These are phyloP conservation scores for Parambassis ranga DNA, from an alignment of 2,797 vertebrate species.

Conservation along the genomic window DNA sequence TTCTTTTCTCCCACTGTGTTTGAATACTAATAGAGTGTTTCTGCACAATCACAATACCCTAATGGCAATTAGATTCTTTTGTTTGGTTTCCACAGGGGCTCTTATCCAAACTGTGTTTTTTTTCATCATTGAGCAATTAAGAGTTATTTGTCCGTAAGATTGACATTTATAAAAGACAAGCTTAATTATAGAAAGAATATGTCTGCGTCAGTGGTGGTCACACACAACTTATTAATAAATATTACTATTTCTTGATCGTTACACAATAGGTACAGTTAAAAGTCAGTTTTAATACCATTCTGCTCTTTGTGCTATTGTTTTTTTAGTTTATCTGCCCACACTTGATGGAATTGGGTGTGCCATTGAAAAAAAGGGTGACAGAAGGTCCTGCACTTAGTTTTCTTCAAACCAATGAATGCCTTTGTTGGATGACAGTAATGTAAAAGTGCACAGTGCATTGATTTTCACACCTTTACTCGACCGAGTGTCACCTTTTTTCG, in stretches of 20 bases:
- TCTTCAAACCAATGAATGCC: neutral
- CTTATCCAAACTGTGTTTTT: conserved; percentile 74
- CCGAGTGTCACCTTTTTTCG: conserved; percentile 14
- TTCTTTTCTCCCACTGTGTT: conserved; percentile 80
- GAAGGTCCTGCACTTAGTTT: conserved; percentile 23
- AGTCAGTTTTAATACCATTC: conserved; percentile 8
- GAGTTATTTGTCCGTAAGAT: conserved; percentile 82
- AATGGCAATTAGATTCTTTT: conserved; percentile 83
- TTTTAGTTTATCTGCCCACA: neutral
- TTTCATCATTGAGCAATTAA: conserved; percentile 81
- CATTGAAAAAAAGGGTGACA: conserved; percentile 22
- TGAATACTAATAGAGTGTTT: conserved; percentile 82
- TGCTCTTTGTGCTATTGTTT: conserved; percentile 24
- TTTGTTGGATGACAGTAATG: conserved; percentile 31
- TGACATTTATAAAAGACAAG: conserved; percentile 78
- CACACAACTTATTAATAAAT: conserved; percentile 1
- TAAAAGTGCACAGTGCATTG: conserved; percentile 32
- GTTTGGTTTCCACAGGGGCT: conserved; percentile 80
- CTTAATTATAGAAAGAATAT: conserved; percentile 72
- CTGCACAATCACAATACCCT: conserved; percentile 78
- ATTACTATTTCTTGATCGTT: conserved; percentile 3
- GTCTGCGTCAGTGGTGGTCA: conserved; percentile 58
- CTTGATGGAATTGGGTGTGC: conserved; percentile 34
- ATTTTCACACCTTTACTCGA: conserved; percentile 60
- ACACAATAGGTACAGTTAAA: conserved; percentile 14